phyloP scores from a whole-genome alignment of 2,113 vertebrate species.

The Pachyramphus minor region DNA sequence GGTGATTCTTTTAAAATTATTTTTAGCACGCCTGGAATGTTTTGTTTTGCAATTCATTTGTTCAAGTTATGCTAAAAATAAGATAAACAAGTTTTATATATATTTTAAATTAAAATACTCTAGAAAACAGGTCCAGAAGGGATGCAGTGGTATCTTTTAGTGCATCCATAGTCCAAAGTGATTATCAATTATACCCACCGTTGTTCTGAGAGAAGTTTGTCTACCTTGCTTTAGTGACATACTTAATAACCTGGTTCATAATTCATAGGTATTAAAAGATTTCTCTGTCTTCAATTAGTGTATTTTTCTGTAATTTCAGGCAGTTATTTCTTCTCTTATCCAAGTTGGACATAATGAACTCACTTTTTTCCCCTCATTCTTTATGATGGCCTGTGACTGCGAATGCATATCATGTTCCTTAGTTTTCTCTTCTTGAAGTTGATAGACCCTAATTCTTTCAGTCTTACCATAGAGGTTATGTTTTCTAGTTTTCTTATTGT shows the following conservation, averaged over 20 bases:
- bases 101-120: neutral
- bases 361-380: neutral
- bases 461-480: neutral
- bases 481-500: neutral
- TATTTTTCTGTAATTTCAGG: neutral
- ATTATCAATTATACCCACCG: neutral
- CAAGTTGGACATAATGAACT: neutral
- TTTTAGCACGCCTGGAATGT: neutral
- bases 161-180: neutral
- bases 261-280: neutral
- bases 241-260: neutral
- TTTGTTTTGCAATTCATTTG: neutral
- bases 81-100: neutral
- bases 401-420: neutral
- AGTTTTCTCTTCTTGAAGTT: neutral
- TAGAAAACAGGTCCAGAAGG: neutral
- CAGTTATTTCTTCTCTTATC: neutral
- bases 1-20: neutral
- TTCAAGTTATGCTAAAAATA: neutral
- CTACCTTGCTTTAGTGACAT: neutral
- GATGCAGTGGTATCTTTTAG: neutral
- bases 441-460: neutral
- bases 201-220: neutral
- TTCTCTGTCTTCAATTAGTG: neutral
- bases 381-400: neutral